Percentiles rank a stretch among this genome's conserved stretches.
Conservation (phyloP, 2,797 vertebrate genomes). For the Microchirus variegatus region DNA sequence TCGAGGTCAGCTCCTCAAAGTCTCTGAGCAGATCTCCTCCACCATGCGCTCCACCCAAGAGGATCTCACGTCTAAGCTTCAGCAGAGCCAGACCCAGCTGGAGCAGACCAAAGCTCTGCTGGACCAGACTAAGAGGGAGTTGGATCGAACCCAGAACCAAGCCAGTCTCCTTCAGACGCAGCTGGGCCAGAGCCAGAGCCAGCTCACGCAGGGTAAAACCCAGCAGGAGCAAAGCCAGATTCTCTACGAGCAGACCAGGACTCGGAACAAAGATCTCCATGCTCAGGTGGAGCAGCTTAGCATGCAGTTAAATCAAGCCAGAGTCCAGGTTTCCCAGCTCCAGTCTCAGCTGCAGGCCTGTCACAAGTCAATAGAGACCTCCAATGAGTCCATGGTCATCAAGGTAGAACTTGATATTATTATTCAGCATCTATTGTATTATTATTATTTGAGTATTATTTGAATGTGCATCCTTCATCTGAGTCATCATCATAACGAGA, state of each 20-base stretch:
- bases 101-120: conserved; percentile 48
- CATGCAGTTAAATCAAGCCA: conserved; percentile 44
- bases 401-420: conserved; percentile 72
- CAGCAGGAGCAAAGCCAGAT: conserved; percentile 56
- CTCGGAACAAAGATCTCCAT: conserved; percentile 67
- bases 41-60: conserved; percentile 81
- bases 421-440: too few species aligned
- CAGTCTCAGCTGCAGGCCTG: conserved; percentile 77
- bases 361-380: conserved; percentile 76
- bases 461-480: too few species aligned
- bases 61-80: conserved; percentile 78
- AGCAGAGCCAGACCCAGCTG: conserved; percentile 70
- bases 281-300: conserved; percentile 78
- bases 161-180: conserved; percentile 41
- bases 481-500: too few species aligned
- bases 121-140: conserved; percentile 38
- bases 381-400: conserved; percentile 81
- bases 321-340: conserved; percentile 58
- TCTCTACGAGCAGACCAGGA: conserved; percentile 46
- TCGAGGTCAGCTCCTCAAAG: conserved; percentile 82
- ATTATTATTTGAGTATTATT: too few species aligned
- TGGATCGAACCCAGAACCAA: conserved; percentile 34
- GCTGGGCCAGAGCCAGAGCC: conserved; percentile 51
- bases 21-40: conserved; percentile 77
- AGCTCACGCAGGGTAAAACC: conserved; percentile 42